Evolutionary conservation across 2,113 vertebrate genomes (phyloP).

Genomic region (Mixornis gularis): DNA sequence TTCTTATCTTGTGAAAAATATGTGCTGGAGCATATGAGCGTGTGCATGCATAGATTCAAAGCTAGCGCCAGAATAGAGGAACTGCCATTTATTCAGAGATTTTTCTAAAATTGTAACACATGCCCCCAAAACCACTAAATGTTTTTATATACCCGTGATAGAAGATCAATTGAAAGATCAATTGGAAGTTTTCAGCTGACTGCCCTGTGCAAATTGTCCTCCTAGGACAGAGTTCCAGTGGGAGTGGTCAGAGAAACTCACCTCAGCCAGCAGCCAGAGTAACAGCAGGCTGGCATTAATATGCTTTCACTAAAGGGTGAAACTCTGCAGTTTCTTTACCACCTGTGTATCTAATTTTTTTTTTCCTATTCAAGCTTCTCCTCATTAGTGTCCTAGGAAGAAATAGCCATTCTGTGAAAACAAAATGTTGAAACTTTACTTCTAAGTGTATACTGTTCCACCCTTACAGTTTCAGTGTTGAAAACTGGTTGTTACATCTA

Average conservation of each 20-base stretch:
- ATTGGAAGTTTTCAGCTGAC: background rate
- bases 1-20: background rate
- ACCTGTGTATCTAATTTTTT: background rate
- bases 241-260: background rate
- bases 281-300: background rate
- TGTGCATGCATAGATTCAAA: background rate
- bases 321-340: background rate
- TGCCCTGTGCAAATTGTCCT: background rate
- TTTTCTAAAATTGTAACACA: background rate
- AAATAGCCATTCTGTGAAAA: slow-evolving; percentile 23
- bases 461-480: slow-evolving; percentile 45
- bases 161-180: background rate
- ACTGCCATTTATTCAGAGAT: background rate
- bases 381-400: slow-evolving; percentile 45
- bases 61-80: background rate
- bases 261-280: background rate
- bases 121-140: background rate
- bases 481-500: slow-evolving; percentile 53
- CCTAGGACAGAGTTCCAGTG: background rate
- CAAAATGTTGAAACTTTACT: slow-evolving; percentile 9
- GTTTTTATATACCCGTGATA: background rate
- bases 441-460: slow-evolving; percentile 7
- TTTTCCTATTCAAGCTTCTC: background rate
- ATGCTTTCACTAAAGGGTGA: background rate
- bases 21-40: background rate